These are phyloP conservation scores for Uloborus plumipes DNA, from an alignment of 2,888 invertebrate species.

Conservation along the genomic window DNA sequence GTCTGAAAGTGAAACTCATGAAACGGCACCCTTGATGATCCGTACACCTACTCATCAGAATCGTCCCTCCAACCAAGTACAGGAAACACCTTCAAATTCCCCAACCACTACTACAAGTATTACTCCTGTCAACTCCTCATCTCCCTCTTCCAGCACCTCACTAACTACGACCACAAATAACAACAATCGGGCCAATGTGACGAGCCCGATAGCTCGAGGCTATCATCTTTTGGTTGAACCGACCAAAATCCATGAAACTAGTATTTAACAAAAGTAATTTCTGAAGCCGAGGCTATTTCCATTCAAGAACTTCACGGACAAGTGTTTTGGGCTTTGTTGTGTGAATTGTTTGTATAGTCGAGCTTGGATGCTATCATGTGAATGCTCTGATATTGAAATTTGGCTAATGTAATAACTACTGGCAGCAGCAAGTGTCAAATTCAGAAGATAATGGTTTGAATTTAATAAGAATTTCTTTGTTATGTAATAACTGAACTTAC, in stretches of 20 bases:
- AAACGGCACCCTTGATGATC: slow-evolving; percentile 61
- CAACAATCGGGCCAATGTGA: slow-evolving; percentile 32
- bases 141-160: slow-evolving; percentile 56
- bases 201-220: slow-evolving; percentile 65
- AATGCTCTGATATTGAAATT: too few species aligned
- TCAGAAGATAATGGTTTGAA: too few species aligned
- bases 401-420: too few species aligned
- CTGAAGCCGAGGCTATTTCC: neutral
- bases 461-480: too few species aligned
- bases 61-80: slow-evolving; percentile 26
- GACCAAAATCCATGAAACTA: slow-evolving; percentile 78
- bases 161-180: slow-evolving; percentile 22
- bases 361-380: too few species aligned
- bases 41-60: slow-evolving; percentile 35
- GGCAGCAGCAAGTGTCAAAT: too few species aligned
- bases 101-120: slow-evolving; percentile 45
- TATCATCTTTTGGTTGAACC: slow-evolving; percentile 66
- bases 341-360: too few species aligned
- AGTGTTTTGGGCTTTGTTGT: too few species aligned
- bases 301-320: neutral
- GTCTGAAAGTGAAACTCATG: slow-evolving; percentile 36
- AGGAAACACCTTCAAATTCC: slow-evolving; percentile 50
- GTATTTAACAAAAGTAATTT: slow-evolving; percentile 74
- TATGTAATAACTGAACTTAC: too few species aligned
- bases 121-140: slow-evolving; percentile 58